Conservation (phyloP, 2,888 invertebrate species). For the Drosophila meridiana region DNA sequence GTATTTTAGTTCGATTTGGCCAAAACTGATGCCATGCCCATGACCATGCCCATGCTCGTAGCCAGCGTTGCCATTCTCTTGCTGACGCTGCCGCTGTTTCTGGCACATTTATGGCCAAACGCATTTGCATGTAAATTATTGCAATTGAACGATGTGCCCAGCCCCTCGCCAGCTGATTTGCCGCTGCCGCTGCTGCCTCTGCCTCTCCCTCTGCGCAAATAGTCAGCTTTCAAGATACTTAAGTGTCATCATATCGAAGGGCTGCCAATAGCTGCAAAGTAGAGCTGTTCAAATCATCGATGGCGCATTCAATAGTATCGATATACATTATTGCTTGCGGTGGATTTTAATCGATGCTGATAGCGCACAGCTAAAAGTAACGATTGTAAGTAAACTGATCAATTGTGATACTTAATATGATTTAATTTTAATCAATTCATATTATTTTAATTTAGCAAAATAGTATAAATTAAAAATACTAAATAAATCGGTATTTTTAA, state of each 20-base stretch:
- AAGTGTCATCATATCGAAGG: slow-evolving; percentile 29
- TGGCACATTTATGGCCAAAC: slow-evolving; percentile 71
- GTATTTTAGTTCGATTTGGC: slow-evolving; percentile 57
- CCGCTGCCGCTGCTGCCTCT: background rate
- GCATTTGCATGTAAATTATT: slow-evolving; percentile 75
- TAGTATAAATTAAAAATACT: too few relatives aligned
- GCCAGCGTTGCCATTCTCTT: background rate
- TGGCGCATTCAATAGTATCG: background rate
- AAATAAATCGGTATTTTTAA: too few relatives aligned
- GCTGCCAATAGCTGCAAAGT: background rate
- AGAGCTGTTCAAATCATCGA: background rate
- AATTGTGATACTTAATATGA: too few relatives aligned
- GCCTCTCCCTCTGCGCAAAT: background rate
- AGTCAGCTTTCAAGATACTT: slow-evolving; percentile 21
- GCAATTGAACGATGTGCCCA: slow-evolving; percentile 45
- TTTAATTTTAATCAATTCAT: too few relatives aligned
- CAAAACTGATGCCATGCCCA: slow-evolving; percentile 3
- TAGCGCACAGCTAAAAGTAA: too few relatives aligned
- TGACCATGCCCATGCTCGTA: background rate
- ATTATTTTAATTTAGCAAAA: too few relatives aligned
- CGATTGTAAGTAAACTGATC: too few relatives aligned
- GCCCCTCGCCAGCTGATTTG: background rate
- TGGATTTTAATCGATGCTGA: too few relatives aligned
- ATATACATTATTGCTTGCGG: background rate
- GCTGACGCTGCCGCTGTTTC: slow-evolving; percentile 44